Evolutionary conservation across 1,140 invertebrate species (phyloP).

Genomic region (Antheraea pernyi): DNA sequence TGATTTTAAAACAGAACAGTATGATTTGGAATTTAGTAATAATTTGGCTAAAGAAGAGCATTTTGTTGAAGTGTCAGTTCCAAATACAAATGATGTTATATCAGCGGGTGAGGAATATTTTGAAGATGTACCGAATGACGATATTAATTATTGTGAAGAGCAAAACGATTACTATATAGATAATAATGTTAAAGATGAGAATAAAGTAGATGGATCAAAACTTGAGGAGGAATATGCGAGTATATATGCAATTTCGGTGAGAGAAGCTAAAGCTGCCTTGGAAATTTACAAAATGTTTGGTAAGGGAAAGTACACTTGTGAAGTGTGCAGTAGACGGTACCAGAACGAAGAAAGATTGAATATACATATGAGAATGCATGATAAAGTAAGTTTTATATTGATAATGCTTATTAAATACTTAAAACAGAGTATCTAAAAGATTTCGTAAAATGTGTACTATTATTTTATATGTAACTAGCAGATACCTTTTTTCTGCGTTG

Average conservation of each 20-base stretch:
- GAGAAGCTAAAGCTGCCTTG: conserved; percentile 55
- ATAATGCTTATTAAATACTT: too few species aligned
- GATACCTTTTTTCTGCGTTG: too few species aligned
- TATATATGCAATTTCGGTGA: conserved; percentile 47
- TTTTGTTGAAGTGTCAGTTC: not conserved
- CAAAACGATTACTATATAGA: conserved; percentile 29
- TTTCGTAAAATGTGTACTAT: too few species aligned
- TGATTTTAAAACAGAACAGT: conserved; percentile 21
- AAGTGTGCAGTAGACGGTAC: conserved; percentile 48
- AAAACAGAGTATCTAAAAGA: too few species aligned
- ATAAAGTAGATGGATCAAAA: conserved; percentile 45
- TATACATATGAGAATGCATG: conserved; percentile 63
- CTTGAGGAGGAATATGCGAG: conserved; percentile 62
- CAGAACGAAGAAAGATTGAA: conserved; percentile 48
- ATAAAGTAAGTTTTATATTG: conserved; percentile 42
- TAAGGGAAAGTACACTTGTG: conserved; percentile 47
- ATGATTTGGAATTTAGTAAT: not conserved
- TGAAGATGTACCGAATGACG: conserved; percentile 23
- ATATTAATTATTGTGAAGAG: conserved; percentile 23
- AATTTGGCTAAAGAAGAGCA: conserved; percentile 14
- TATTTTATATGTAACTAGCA: too few species aligned
- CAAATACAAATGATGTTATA: conserved; percentile 16
- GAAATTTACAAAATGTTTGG: conserved; percentile 59
- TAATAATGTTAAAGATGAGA: conserved; percentile 15
- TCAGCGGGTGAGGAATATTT: conserved; percentile 18